A percentile compares a stretch with the other conserved stretches of the same genome.
Conservation (phyloP, 2,797 vertebrate species). For the Pangasius krempfi region DNA sequence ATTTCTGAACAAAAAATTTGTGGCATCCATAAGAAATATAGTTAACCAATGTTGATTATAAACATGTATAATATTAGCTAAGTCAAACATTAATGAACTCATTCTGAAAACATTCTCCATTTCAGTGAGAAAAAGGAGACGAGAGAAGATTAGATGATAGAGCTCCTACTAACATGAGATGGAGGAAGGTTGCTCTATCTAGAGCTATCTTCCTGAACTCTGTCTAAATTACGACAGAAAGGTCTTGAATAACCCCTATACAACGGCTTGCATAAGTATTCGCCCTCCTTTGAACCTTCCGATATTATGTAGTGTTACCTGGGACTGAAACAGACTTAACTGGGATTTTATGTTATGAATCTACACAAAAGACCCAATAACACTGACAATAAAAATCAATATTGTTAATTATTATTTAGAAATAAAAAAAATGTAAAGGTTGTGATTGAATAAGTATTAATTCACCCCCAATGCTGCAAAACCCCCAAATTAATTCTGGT, state of each 20-base stretch:
- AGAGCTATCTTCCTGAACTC: not conserved
- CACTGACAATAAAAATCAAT: not conserved
- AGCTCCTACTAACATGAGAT: not conserved
- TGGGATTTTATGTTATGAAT: not conserved
- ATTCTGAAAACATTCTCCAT: not conserved
- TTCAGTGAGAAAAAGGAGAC: not conserved
- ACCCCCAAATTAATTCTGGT: not conserved
- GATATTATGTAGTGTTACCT: not conserved
- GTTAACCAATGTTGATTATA: not conserved
- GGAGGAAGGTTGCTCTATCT: not conserved
- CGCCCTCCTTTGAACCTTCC: not conserved
- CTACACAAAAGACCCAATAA: not conserved
- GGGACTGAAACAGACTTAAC: not conserved
- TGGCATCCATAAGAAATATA: not conserved
- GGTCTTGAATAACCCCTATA: not conserved
- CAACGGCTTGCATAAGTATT: not conserved
- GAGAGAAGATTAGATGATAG: not conserved
- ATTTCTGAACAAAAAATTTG: not conserved
- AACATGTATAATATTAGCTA: not conserved
- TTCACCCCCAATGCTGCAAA: not conserved
- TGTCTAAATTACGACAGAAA: not conserved
- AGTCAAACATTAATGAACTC: not conserved
- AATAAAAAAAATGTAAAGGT: not conserved
- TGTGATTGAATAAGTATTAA: not conserved
- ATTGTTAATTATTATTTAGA: not conserved